These are phyloP conservation scores for Bryconaethiops microstoma DNA, from an alignment of 2,797 vertebrate genomes.

Conservation along the genomic window DNA sequence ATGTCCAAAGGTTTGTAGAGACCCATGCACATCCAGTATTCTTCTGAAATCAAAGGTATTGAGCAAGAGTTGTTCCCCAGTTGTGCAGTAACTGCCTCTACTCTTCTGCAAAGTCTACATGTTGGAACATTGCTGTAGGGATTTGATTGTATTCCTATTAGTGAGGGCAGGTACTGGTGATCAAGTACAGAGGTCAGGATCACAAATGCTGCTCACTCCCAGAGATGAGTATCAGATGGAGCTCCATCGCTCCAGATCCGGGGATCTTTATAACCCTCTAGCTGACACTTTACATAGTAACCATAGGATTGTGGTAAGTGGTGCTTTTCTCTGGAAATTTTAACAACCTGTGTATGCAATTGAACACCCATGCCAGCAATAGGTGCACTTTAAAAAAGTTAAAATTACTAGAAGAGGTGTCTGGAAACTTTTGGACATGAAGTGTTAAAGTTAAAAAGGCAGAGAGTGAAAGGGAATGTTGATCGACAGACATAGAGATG, in stretches of 20 bases:
- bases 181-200: neutral
- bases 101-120: neutral
- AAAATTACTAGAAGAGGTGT: neutral
- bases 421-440: neutral
- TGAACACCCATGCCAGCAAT: neutral
- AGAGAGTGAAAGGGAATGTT: constrained; percentile 6
- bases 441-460: neutral
- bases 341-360: no score
- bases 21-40: neutral
- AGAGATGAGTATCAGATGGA: neutral
- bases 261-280: neutral
- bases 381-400: neutral
- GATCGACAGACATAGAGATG: neutral
- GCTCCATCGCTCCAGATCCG: neutral
- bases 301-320: neutral
- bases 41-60: neutral
- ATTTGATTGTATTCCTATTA: neutral
- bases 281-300: neutral
- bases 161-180: neutral
- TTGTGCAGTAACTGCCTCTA: neutral
- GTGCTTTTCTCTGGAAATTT: neutral
- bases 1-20: neutral
- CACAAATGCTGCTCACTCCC: neutral
- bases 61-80: neutral
- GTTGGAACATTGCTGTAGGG: neutral